Percentiles rank a stretch among this genome's conserved stretches.
These are phyloP conservation scores for Circaetus cinerascens DNA, from an alignment of 2,113 vertebrate species.

Conservation along the genomic window DNA sequence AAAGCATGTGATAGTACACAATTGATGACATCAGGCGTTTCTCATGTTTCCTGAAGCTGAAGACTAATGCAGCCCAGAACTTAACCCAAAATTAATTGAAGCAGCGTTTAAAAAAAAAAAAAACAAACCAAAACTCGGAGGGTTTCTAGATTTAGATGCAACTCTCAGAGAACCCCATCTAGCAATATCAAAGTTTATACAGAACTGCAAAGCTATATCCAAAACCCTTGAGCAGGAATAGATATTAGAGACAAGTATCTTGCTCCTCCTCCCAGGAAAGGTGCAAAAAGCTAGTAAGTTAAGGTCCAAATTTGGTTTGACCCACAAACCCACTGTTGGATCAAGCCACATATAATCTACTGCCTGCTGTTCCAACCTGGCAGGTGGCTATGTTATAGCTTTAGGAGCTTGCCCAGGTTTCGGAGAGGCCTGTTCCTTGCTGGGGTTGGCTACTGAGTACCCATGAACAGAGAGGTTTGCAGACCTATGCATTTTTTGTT, in stretches of 20 bases:
- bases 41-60: neutral
- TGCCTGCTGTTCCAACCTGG: neutral
- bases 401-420: neutral
- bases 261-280: neutral
- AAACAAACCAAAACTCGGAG: neutral
- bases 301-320: neutral
- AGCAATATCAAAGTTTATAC: neutral
- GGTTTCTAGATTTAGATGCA: neutral
- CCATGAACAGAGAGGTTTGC: neutral
- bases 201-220: neutral
- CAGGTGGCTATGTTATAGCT: neutral
- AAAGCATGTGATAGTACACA: neutral
- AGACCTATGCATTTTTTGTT: neutral
- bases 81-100: neutral
- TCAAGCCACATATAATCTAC: accelerated
- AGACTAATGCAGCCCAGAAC: neutral
- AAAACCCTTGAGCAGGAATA: neutral
- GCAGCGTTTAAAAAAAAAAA: neutral
- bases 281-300: neutral
- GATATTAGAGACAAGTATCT: neutral
- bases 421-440: neutral
- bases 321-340: neutral
- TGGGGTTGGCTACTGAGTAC: neutral
- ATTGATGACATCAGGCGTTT: conserved; percentile 23
- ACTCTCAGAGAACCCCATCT: neutral